phyloP scores from a whole-genome alignment of 2,797 vertebrate genomes.

The Podargus strigoides region DNA sequence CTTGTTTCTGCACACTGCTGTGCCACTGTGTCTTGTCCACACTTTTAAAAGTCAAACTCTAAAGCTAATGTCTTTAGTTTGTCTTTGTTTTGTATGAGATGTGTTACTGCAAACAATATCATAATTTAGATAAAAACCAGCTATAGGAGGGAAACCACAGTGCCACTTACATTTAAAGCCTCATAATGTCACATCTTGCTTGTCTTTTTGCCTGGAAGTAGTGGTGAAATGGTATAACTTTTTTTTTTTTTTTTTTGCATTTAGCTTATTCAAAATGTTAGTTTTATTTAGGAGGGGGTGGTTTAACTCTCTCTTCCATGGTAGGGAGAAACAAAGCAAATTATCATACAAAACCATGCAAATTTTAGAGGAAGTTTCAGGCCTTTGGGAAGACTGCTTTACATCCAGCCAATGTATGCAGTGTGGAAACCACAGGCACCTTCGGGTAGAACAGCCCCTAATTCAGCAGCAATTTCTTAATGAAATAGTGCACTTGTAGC shows the following conservation, averaged over 20 bases:
- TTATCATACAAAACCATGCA: not conserved
- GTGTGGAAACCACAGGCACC: not conserved
- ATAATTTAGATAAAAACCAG: not conserved
- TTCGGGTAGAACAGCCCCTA: not conserved
- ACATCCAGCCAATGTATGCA: not conserved
- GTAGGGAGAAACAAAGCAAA: not conserved
- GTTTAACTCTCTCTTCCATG: not conserved
- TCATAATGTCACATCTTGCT: not conserved
- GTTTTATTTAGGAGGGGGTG: not conserved
- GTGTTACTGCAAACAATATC: not conserved
- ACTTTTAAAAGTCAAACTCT: not conserved
- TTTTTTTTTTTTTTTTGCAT: not conserved
- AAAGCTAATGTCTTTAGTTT: not conserved
- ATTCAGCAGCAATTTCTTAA: not conserved
- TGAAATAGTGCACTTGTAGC: not conserved
- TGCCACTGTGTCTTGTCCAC: not conserved
- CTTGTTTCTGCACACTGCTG: not conserved
- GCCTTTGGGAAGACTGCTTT: not conserved
- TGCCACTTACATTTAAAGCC: not conserved
- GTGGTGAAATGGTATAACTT: not conserved
- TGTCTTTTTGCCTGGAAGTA: not conserved
- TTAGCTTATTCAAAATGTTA: not conserved
- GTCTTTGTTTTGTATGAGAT: not conserved
- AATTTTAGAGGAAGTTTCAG: not conserved
- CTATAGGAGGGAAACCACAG: not conserved